Conservation (phyloP, 2,888 invertebrate genomes). For the Petrophora chlorosata region DNA sequence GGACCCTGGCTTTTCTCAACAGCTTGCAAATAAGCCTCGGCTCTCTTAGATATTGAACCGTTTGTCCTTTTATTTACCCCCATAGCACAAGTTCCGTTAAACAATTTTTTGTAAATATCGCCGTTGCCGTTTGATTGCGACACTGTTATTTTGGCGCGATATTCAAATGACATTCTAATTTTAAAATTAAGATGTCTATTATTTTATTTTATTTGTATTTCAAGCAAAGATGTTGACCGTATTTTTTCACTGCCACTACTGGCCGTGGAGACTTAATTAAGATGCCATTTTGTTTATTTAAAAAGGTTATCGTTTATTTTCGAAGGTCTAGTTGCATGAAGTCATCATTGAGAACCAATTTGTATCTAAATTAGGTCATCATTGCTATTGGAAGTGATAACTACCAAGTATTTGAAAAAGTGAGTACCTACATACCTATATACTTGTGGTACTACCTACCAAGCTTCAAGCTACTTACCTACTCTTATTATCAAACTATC, state of each 20-base stretch:
- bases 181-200: constrained; percentile 5
- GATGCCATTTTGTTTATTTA: constrained; percentile 30
- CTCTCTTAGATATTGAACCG: constrained; percentile 65
- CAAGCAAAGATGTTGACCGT: constrained; percentile 39
- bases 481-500: too few relatives aligned
- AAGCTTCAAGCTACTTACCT: too few relatives aligned
- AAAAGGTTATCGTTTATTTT: constrained; percentile 41
- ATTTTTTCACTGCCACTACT: constrained; percentile 44
- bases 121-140: constrained; percentile 62
- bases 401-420: not conserved
- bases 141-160: constrained; percentile 62
- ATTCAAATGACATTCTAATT: constrained; percentile 57
- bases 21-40: constrained; percentile 70
- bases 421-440: too few relatives aligned
- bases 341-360: constrained; percentile 29
- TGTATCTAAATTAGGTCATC: constrained; percentile 45
- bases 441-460: too few relatives aligned
- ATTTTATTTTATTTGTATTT: constrained; percentile 15
- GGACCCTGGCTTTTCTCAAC: constrained; percentile 61
- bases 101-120: constrained; percentile 57
- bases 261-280: constrained; percentile 35
- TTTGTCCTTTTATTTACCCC: constrained; percentile 56
- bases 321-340: constrained; percentile 29
- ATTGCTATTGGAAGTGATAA: constrained; percentile 35
- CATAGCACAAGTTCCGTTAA: constrained; percentile 60